Evolutionary conservation across 2,797 vertebrate genomes (phyloP).

Genomic region (Phylloscopus collybita): DNA sequence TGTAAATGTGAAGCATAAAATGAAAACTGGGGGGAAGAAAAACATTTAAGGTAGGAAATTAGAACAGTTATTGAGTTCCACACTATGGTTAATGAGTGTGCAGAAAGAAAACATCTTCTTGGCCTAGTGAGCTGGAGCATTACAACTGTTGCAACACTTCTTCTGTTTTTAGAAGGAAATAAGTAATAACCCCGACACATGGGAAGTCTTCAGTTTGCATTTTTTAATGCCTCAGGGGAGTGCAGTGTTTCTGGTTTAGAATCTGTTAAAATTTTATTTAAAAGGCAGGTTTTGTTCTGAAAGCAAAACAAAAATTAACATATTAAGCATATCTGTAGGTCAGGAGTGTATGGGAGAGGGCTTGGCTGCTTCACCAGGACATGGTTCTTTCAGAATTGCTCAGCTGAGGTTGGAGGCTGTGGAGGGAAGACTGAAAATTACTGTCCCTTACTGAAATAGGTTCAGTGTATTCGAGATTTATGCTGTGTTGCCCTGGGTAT

Average conservation of each 20-base stretch:
- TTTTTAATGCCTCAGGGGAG: slow-evolving; percentile 79
- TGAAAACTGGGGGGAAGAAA: slow-evolving; percentile 79
- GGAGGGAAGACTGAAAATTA: not conserved
- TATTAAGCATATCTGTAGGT: slow-evolving; percentile 74
- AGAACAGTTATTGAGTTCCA: slow-evolving; percentile 80
- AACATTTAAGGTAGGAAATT: slow-evolving; percentile 82
- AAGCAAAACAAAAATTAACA: slow-evolving; percentile 81
- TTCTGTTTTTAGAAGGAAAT: slow-evolving; percentile 80
- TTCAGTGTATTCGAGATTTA: not conserved
- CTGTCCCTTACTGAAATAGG: not conserved
- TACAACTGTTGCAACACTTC: slow-evolving; percentile 71
- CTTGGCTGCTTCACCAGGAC: not conserved
- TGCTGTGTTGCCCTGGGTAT: not conserved
- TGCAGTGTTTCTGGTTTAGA: slow-evolving; percentile 78
- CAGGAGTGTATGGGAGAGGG: slow-evolving; percentile 63
- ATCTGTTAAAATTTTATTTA: slow-evolving; percentile 80
- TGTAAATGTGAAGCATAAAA: slow-evolving; percentile 75
- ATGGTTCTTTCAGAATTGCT: not conserved
- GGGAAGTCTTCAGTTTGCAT: slow-evolving; percentile 80
- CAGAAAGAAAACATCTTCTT: slow-evolving; percentile 77
- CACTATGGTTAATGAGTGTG: slow-evolving; percentile 78
- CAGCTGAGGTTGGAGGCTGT: not conserved
- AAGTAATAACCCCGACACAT: slow-evolving; percentile 74
- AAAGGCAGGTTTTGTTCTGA: slow-evolving; percentile 79
- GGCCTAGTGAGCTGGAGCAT: slow-evolving; percentile 69